These are phyloP conservation scores for Callochromis pleurospilus DNA, from an alignment of 2,113 vertebrate species.

Conservation along the genomic window DNA sequence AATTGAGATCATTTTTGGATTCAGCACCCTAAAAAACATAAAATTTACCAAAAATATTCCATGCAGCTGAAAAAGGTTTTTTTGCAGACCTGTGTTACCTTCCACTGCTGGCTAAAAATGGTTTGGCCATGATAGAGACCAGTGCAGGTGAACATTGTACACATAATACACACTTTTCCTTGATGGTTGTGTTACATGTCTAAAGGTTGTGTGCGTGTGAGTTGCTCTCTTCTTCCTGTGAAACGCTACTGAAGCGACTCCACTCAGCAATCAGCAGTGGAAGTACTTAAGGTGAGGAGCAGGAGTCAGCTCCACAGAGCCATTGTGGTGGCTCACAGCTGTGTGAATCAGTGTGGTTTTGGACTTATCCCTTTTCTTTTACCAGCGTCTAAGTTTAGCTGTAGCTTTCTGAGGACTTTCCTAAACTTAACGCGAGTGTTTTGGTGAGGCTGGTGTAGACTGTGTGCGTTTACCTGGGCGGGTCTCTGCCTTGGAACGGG, in stretches of 20 bases:
- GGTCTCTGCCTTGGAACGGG: slow-evolving; percentile 75
- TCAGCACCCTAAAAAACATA: rapidly evolving
- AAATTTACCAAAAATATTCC: neutral
- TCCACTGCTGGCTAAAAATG: neutral
- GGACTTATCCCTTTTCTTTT: neutral
- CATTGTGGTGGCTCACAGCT: neutral
- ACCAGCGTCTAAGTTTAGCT: neutral
- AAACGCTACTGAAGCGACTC: neutral
- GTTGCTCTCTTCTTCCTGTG: neutral
- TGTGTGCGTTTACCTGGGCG: slow-evolving; percentile 73
- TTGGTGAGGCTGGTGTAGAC: neutral
- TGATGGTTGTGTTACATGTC: neutral
- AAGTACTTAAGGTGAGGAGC: neutral
- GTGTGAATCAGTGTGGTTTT: rapidly evolving
- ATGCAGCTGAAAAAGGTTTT: rapidly evolving
- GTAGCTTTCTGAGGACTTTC: neutral
- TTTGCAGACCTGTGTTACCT: neutral
- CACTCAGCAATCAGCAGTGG: neutral
- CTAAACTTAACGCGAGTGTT: neutral
- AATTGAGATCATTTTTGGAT: neutral
- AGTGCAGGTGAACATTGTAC: neutral
- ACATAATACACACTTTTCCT: neutral
- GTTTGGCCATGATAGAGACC: neutral
- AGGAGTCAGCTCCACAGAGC: neutral
- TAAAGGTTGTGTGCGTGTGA: rapidly evolving